Conservation (phyloP, 2,113 vertebrate species). For the Pseudorasbora parva region DNA sequence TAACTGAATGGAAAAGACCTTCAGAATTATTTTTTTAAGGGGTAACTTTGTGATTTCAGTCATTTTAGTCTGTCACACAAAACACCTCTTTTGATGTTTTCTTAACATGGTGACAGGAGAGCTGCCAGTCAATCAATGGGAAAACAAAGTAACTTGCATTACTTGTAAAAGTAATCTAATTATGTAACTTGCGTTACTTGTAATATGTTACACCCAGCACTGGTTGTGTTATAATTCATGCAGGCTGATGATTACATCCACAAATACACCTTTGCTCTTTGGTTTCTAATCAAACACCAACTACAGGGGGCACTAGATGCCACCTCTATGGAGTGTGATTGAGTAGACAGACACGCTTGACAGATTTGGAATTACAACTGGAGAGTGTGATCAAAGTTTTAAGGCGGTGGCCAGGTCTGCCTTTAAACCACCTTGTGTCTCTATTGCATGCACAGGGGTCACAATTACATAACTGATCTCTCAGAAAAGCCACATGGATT, state of each 20-base stretch:
- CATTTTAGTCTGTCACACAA: not conserved
- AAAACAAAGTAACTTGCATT: too few relatives aligned
- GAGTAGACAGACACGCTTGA: conserved; percentile 31
- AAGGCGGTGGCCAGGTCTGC: not conserved
- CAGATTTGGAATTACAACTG: conserved; percentile 35
- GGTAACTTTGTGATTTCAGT: not conserved
- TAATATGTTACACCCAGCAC: too few relatives aligned
- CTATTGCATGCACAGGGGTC: conserved; percentile 18
- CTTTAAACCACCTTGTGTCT: not conserved
- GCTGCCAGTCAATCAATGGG: too few relatives aligned
- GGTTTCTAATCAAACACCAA: conserved; percentile 6
- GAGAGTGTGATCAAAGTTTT: conserved; percentile 8
- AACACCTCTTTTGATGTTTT: too few relatives aligned
- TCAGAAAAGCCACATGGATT: conserved; percentile 38
- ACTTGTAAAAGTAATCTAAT: too few relatives aligned
- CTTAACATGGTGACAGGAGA: too few relatives aligned
- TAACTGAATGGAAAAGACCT: not conserved
- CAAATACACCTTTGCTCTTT: not conserved
- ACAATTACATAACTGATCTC: conserved; percentile 15
- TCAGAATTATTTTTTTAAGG: not conserved
- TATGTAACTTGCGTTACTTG: too few relatives aligned
- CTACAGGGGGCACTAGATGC: not conserved
- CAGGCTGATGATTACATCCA: not conserved
- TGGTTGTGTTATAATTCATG: not conserved
- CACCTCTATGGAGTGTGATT: conserved; percentile 17